Conservation (phyloP, 2,113 vertebrate genomes). For the Gopherus flavomarginatus region DNA sequence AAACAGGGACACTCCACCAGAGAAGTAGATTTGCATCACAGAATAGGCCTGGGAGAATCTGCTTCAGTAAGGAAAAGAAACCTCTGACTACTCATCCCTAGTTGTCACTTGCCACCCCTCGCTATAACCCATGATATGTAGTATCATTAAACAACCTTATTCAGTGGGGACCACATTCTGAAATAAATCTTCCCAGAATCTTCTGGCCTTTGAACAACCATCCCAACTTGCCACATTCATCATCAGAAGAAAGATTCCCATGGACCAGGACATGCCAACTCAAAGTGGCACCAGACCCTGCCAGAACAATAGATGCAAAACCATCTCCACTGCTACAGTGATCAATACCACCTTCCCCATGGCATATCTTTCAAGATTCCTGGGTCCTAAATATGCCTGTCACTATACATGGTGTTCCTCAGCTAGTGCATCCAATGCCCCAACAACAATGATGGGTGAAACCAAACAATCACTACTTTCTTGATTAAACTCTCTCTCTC, state of each 20-base stretch:
- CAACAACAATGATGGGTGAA: background rate
- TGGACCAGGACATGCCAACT: background rate
- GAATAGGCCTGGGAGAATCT: background rate
- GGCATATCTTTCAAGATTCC: background rate
- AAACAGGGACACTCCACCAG: background rate
- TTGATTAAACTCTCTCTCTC: background rate
- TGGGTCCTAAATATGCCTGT: background rate
- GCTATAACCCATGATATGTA: background rate
- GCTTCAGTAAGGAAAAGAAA: background rate
- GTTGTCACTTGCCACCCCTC: background rate
- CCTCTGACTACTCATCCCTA: background rate
- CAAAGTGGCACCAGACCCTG: background rate
- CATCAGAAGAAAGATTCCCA: background rate
- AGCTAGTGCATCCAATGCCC: background rate
- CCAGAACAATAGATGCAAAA: background rate
- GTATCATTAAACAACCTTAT: background rate
- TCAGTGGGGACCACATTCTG: background rate
- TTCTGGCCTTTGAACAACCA: background rate
- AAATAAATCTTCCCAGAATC: background rate
- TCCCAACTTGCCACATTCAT: background rate
- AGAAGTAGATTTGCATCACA: background rate
- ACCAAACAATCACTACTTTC: background rate
- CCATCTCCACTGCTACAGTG: background rate
- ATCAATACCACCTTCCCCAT: background rate
- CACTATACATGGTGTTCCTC: background rate